Evolutionary conservation across 1,140 invertebrate genomes (phyloP), one percentile per base, ranked within the genome.

Genomic region (Diorhabda elongata): DNA sequence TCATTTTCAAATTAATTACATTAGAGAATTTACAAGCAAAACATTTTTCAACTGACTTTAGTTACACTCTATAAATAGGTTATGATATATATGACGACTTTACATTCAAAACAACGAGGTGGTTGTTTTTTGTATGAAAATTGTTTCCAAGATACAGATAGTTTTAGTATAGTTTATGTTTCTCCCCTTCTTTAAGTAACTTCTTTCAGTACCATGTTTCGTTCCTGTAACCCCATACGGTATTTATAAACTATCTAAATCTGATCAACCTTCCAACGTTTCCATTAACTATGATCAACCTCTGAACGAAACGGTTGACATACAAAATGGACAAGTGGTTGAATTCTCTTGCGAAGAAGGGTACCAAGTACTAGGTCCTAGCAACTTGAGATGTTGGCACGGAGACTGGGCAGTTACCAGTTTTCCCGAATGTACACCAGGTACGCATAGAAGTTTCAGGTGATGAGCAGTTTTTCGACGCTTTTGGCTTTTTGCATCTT

Each of bases 361-460:
- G 5, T 91, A 88, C 76, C 87, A 88, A 68, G 82, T 89, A 0
- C 85, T 89, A 80, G 91, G 91, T 2, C 85, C 89, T 0, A 88
- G 86, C 7, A 88, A 88, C 74, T 81, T 93, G 9, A 83, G 87
- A 43, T 94, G 92, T 75, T 91, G 88, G 84, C 88, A 90, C 74
- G 92, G 92, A 7, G 88, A 92, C 72, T 94, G 91, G 91, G 88
- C 89, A 2, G 86, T 89, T 0, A 86, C 87, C 11, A 85, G 86
- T 59, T 86, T 90, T 76, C 91, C 92, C 0, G 90, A 92, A 77
- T 94, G 92, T 81, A 85, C 87, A 11, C 88, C 91, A 78, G 87
- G 89, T 90, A 81, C 44, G 61, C 57, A 45, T 11, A 52, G n/a
- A 44, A 6, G 47, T 52, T 52, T 52, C n/a, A 52, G n/a, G 11